Conservation (phyloP, 2,113 vertebrate genomes). For the Chionomys nivalis region DNA sequence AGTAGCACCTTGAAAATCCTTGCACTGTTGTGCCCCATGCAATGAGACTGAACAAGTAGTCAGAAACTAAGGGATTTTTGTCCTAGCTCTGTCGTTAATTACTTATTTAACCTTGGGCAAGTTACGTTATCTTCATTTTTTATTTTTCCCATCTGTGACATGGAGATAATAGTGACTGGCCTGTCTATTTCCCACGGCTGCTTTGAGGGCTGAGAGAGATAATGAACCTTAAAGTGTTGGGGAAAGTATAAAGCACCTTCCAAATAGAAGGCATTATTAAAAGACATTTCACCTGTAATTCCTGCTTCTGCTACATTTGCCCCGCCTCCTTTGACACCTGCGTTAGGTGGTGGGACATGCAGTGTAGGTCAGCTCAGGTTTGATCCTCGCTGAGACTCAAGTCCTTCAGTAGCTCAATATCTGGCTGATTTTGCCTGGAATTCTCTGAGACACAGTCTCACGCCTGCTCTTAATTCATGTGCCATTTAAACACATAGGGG, state of each 20-base stretch:
- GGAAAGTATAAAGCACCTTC: slow-evolving; percentile 30
- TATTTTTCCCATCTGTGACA: slow-evolving; percentile 66
- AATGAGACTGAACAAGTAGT: background rate
- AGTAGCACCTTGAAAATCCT: background rate
- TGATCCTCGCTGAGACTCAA: background rate
- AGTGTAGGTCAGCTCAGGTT: background rate
- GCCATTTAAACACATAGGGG: background rate
- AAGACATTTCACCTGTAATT: slow-evolving; percentile 29
- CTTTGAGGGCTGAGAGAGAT: slow-evolving; percentile 55
- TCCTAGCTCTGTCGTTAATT: slow-evolving; percentile 51
- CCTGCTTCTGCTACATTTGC: slow-evolving; percentile 10
- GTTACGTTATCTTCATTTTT: slow-evolving; percentile 65
- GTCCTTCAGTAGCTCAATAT: background rate
- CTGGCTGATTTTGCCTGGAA: background rate
- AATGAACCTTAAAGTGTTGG: slow-evolving; percentile 39
- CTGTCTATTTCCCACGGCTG: slow-evolving; percentile 69
- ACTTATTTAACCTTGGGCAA: slow-evolving; percentile 64
- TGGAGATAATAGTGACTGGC: slow-evolving; percentile 56
- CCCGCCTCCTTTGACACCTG: background rate
- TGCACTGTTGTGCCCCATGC: background rate
- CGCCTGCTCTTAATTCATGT: background rate
- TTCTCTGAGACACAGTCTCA: background rate
- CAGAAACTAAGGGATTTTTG: background rate
- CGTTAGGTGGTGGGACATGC: background rate
- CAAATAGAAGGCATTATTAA: slow-evolving; percentile 40